Conservation (phyloP, 2,113 vertebrate genomes). For the Ranitomeya imitator region DNA sequence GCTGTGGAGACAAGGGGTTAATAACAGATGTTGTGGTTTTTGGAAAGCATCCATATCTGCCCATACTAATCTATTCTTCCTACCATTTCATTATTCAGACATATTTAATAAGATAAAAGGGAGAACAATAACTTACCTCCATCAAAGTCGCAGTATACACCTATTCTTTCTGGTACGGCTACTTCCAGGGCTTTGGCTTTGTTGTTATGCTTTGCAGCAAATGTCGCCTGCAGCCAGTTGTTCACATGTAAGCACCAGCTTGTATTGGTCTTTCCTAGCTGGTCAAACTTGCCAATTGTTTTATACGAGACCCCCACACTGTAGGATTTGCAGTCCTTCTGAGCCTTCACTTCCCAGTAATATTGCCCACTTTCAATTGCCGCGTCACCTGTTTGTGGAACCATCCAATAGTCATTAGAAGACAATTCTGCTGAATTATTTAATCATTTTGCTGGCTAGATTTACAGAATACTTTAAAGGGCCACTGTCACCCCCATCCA, state of each 20-base stretch:
- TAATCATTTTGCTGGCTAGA: no score
- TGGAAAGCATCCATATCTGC: neutral
- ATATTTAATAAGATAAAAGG: neutral
- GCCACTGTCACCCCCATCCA: no score
- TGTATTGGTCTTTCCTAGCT: slow-evolving; percentile 85
- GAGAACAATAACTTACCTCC: slow-evolving; percentile 73
- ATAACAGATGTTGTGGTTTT: no score
- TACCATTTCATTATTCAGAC: neutral
- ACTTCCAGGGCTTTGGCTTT: slow-evolving; percentile 84
- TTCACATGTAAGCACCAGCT: slow-evolving; percentile 92
- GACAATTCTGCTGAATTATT: neutral
- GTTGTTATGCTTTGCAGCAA: slow-evolving; percentile 93
- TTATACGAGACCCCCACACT: slow-evolving; percentile 86
- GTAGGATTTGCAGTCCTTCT: slow-evolving; percentile 90
- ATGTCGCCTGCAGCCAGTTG: slow-evolving; percentile 90
- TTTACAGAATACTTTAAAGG: neutral
- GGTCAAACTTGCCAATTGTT: slow-evolving; percentile 89
- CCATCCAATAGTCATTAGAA: neutral
- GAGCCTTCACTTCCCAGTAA: slow-evolving; percentile 91
- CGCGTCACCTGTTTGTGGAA: slow-evolving; percentile 79
- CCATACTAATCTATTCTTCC: neutral
- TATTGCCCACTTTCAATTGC: slow-evolving; percentile 82
- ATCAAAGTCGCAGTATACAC: slow-evolving; percentile 90
- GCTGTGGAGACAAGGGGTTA: no score
- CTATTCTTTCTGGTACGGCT: slow-evolving; percentile 82